Conservation (phyloP, 2,797 vertebrate species). For the Botia kubotai region DNA sequence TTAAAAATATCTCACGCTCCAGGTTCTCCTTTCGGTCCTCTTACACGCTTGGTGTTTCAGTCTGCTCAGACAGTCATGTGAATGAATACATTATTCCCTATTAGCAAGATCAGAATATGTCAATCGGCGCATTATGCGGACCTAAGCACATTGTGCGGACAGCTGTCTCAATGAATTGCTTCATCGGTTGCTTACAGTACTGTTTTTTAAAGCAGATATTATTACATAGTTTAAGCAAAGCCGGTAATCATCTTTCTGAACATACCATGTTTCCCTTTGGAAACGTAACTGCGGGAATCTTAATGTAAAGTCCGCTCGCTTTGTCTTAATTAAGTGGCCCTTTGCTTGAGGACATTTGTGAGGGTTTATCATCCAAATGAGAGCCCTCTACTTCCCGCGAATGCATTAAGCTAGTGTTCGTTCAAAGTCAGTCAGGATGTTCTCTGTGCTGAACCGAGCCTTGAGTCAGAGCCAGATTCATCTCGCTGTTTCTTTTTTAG, state of each 20-base stretch:
- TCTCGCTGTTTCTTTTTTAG: conserved; percentile 36
- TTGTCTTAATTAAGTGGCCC: conserved; percentile 33
- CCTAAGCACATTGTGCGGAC: background rate
- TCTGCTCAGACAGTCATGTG: conserved; percentile 6
- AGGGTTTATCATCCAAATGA: conserved; percentile 21
- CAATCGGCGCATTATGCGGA: conserved; percentile 11
- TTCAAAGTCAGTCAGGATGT: conserved; percentile 41
- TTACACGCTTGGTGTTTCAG: background rate
- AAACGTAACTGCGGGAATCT: conserved; percentile 10
- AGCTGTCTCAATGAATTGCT: conserved; percentile 6
- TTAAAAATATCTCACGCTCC: conserved; percentile 35
- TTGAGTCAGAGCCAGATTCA: conserved; percentile 35
- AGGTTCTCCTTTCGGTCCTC: conserved; percentile 16
- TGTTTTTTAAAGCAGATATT: background rate
- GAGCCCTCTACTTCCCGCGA: background rate
- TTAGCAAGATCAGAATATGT: conserved; percentile 1
- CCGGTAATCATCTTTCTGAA: background rate
- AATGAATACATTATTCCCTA: conserved; percentile 9
- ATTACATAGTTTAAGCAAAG: conserved; percentile 17
- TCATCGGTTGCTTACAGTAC: background rate
- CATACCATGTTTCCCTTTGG: conserved; percentile 19
- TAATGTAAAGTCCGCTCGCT: conserved; percentile 29
- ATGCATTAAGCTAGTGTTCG: conserved; percentile 18
- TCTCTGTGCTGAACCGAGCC: conserved; percentile 11
- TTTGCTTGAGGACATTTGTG: conserved; percentile 26